Conservation (phyloP, 2,888 invertebrate genomes). For the Drosophila vallismaia region DNA sequence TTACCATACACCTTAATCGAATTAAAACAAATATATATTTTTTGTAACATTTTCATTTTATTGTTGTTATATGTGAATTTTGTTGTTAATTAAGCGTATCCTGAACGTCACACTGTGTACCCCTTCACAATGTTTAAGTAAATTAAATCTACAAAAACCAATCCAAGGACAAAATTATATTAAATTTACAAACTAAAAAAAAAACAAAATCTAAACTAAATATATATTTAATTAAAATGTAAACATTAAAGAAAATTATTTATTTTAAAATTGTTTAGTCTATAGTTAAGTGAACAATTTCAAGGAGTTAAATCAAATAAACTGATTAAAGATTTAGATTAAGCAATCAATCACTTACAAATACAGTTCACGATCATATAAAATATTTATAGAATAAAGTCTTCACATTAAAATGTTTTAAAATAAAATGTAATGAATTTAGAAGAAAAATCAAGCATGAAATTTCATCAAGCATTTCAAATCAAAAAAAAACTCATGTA, state of each 20-base stretch:
- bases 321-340: conserved; percentile 38
- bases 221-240: conserved; percentile 68
- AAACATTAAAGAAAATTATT: conserved; percentile 58
- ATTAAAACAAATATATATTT: conserved; percentile 42
- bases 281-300: conserved; percentile 54
- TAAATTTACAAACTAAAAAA: conserved; percentile 57
- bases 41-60: conserved; percentile 62
- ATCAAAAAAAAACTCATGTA: conserved; percentile 43
- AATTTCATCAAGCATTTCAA: conserved; percentile 43
- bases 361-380: conserved; percentile 46
- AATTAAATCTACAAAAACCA: conserved; percentile 70
- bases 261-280: conserved; percentile 69
- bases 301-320: conserved; percentile 53
- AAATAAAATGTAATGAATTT: conserved; percentile 32
- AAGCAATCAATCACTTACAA: conserved; percentile 32
- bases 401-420: conserved; percentile 18
- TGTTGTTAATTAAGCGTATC: conserved; percentile 74
- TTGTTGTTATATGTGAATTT: conserved; percentile 59
- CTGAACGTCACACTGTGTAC: conserved; percentile 75
- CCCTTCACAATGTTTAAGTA: conserved; percentile 63
- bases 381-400: conserved; percentile 21
- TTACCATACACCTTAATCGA: conserved; percentile 40
- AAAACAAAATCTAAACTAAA: conserved; percentile 32
- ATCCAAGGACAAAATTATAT: conserved; percentile 67
- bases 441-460: conserved; percentile 34